Evolutionary conservation across 1,140 invertebrate species (phyloP).

Genomic region (silkworm (Bombyx mori)): ASM3026992v2 NC_085129.1:4894501-4895000

Average conservation of each 20-base stretch:
- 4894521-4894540: constrained; percentile 30
- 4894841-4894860: neutral
- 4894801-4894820: constrained; percentile 6
- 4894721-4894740: constrained; percentile 1
- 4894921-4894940: too few relatives aligned
- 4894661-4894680: constrained; percentile 50
- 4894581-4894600: neutral
- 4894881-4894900: too few relatives aligned
- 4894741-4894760: neutral
- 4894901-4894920: too few relatives aligned
- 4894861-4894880: neutral
- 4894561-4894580: neutral
- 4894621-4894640: constrained; percentile 13
- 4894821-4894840: constrained; percentile 1
- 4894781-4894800: neutral
- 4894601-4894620: constrained; percentile 3
- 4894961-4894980: too few relatives aligned
- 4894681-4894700: constrained; percentile 51
- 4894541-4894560: constrained; percentile 24
- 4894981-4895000: too few relatives aligned
- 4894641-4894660: constrained; percentile 12
- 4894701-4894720: constrained; percentile 22
- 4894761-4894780: neutral
- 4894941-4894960: too few relatives aligned
- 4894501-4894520: constrained; percentile 41